These are phyloP conservation scores for Hypocryptadius cinnamomeus DNA, from an alignment of 2,113 vertebrate species.

Conservation along the genomic window DNA sequence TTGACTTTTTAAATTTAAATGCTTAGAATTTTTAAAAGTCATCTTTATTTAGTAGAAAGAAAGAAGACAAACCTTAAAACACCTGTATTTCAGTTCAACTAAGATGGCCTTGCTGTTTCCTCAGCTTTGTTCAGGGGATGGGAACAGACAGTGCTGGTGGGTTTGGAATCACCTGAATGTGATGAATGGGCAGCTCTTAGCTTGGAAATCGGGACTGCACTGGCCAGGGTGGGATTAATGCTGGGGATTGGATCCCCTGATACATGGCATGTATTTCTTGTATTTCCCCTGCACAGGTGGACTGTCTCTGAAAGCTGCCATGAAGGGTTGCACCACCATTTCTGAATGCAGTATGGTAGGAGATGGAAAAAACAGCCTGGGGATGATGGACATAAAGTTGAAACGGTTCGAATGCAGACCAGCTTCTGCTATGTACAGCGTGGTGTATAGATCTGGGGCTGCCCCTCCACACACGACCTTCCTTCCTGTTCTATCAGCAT, in stretches of 20 bases:
- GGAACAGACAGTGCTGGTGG: background rate
- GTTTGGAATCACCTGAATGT: background rate
- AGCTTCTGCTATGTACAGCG: rapidly evolving
- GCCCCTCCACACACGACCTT: background rate
- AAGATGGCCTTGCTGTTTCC: background rate
- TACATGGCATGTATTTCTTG: background rate
- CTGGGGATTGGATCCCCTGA: background rate
- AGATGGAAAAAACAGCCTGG: background rate
- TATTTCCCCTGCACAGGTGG: background rate
- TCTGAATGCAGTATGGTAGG: constrained; percentile 8
- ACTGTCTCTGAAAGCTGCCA: constrained; percentile 16
- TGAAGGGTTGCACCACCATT: constrained; percentile 40
- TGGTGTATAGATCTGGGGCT: background rate
- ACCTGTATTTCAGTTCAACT: background rate
- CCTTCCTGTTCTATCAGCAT: background rate
- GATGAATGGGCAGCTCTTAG: background rate
- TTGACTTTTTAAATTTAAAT: background rate
- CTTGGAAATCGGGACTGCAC: background rate
- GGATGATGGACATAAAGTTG: background rate
- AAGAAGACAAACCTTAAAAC: background rate
- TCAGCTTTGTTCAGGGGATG: background rate
- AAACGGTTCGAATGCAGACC: background rate
- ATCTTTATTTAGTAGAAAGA: background rate
- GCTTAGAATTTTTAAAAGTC: background rate
- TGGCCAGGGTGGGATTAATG: background rate